phyloP scores from a whole-genome alignment of 2,888 invertebrate genomes.

The Lasiommata megera region DNA sequence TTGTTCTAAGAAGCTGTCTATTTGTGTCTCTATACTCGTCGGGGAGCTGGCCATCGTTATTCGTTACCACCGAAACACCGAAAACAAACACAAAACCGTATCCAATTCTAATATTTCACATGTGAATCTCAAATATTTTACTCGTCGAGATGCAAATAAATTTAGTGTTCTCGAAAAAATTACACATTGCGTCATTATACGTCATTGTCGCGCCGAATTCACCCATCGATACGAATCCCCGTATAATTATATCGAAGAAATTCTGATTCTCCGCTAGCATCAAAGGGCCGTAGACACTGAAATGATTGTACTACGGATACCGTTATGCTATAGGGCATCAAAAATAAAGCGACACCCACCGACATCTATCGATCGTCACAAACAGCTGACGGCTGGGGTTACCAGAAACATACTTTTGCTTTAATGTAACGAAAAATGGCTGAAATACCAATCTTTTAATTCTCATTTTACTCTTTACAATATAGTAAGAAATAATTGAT shows the following conservation, averaged over 20 bases:
- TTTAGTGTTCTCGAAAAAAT: conserved; percentile 22
- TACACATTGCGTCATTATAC: conserved; percentile 41
- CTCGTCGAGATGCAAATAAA: conserved; percentile 28
- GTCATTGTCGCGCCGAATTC: conserved; percentile 51
- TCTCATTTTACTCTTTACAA: neutral
- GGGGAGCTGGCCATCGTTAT: conserved; percentile 84
- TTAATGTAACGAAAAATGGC: neutral
- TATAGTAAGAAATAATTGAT: neutral
- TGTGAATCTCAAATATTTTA: conserved; percentile 38
- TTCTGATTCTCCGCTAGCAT: conserved; percentile 60
- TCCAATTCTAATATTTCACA: conserved; percentile 54
- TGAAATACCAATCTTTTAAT: neutral
- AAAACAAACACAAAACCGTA: conserved; percentile 72
- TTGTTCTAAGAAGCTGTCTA: conserved; percentile 92
- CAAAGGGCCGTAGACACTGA: conserved; percentile 56
- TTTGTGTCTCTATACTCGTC: conserved; percentile 89
- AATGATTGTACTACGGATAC: conserved; percentile 75
- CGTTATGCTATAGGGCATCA: conserved; percentile 67
- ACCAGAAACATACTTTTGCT: conserved; percentile 40
- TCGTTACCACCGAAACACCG: conserved; percentile 77
- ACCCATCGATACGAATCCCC: conserved; percentile 59
- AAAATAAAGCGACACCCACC: conserved; percentile 78
- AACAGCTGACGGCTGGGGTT: conserved; percentile 66
- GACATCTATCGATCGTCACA: conserved; percentile 76
- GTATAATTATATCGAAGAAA: conserved; percentile 57